Evolutionary conservation across 2,113 vertebrate genomes (phyloP).

Genomic region (Thamnaconus septentrionalis): DNA sequence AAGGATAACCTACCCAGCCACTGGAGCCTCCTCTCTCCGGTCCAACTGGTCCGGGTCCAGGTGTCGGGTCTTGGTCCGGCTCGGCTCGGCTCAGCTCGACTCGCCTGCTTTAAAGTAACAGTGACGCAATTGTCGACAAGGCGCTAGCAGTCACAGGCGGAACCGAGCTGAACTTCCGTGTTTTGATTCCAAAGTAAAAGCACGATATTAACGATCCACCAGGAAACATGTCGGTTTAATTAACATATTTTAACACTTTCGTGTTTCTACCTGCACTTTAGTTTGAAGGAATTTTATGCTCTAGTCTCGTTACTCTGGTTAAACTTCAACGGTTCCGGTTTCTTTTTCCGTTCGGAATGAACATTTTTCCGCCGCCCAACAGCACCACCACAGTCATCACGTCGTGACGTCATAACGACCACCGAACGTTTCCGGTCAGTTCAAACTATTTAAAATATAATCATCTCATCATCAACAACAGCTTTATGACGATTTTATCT

Average conservation of each 20-base stretch:
- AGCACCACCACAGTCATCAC: too few species aligned
- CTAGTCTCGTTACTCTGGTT: too few species aligned
- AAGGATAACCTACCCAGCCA: conserved; percentile 20
- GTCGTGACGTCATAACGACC: too few species aligned
- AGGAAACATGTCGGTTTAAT: neutral
- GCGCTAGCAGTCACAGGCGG: rapidly evolving
- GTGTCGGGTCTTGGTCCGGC: conserved; percentile 7
- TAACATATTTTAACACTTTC: neutral
- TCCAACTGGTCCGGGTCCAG: conserved; percentile 17
- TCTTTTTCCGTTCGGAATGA: too few species aligned
- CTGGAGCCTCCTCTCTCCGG: conserved; percentile 7
- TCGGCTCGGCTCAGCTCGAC: conserved; percentile 2
- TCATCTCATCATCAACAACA: too few species aligned
- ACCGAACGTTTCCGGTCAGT: too few species aligned
- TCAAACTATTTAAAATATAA: too few species aligned
- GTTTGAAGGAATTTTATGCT: too few species aligned
- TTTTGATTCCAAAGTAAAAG: conserved; percentile 20
- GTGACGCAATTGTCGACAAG: conserved; percentile 64
- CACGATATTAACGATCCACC: conserved; percentile 8
- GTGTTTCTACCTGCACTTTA: too few species aligned
- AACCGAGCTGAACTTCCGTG: conserved; percentile 14
- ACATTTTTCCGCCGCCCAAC: too few species aligned
- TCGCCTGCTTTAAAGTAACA: conserved; percentile 47
- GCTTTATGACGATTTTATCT: too few species aligned
- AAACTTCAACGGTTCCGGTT: too few species aligned